phyloP scores from a whole-genome alignment of 2,797 vertebrate genomes.

The Melanotaenia parkinsoni region DNA sequence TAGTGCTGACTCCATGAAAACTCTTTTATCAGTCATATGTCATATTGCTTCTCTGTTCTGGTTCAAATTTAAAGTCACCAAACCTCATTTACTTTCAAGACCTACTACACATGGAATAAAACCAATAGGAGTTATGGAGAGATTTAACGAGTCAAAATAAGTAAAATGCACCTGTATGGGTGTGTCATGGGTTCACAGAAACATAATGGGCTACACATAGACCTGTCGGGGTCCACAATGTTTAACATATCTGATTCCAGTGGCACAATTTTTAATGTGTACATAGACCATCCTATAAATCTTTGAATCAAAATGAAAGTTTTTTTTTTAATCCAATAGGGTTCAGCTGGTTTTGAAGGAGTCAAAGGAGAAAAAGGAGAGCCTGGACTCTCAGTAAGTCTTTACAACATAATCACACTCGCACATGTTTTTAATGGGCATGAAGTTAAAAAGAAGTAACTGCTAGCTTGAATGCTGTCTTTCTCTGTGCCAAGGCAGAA shows the following conservation, averaged over 20 bases:
- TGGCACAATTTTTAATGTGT: not conserved
- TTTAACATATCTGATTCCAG: not conserved
- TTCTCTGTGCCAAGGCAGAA: slow-evolving; percentile 78
- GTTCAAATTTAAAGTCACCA: not conserved
- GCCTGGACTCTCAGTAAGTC: slow-evolving; percentile 88
- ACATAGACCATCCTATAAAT: not conserved
- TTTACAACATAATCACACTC: not conserved
- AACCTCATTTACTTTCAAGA: not conserved
- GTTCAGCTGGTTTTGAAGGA: slow-evolving; percentile 79
- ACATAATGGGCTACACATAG: not conserved
- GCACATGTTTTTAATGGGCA: not conserved
- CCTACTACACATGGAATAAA: not conserved
- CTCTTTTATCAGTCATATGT: not conserved
- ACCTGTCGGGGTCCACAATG: not conserved
- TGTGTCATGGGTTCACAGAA: not conserved
- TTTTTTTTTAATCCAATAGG: slow-evolving; percentile 69
- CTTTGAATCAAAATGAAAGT: slow-evolving; percentile 7
- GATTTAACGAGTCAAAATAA: not conserved
- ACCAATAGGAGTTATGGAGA: not conserved
- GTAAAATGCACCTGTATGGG: not conserved
- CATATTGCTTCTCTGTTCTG: too few species aligned
- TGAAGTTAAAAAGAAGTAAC: not conserved
- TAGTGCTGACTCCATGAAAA: too few species aligned
- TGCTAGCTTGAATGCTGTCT: slow-evolving; percentile 9
- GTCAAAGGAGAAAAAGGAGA: slow-evolving; percentile 90